Conservation (phyloP, 2,113 vertebrate genomes). For the Rhea pennata region DNA sequence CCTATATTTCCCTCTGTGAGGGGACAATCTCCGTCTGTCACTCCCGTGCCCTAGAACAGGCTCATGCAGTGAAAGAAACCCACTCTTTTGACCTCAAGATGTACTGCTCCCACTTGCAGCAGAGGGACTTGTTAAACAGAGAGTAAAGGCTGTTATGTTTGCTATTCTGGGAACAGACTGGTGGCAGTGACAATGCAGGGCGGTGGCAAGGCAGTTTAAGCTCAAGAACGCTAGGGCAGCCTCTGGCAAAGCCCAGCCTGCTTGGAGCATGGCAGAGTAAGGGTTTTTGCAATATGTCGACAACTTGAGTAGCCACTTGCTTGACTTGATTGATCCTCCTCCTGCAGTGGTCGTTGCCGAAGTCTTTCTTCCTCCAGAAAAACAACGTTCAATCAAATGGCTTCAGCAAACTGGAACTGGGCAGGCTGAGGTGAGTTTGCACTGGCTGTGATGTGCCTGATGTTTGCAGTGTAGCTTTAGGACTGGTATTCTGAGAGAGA, state of each 20-base stretch:
- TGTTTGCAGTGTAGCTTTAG: neutral
- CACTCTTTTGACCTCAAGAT: conserved; percentile 21
- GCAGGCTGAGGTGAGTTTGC: conserved; percentile 70
- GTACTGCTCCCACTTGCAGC: conserved; percentile 35
- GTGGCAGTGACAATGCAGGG: neutral
- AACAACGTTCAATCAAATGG: neutral
- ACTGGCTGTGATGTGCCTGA: rapidly evolving
- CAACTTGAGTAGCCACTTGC: neutral
- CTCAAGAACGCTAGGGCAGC: conserved; percentile 8
- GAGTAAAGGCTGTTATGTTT: conserved; percentile 51
- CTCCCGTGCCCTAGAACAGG: neutral
- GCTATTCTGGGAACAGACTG: conserved; percentile 64
- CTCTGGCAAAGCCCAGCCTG: neutral
- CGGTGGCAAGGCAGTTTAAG: conserved; percentile 9
- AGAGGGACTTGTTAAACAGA: conserved; percentile 48
- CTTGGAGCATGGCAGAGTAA: neutral
- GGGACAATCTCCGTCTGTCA: neutral
- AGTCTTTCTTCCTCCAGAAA: conserved; percentile 64
- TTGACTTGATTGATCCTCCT: neutral
- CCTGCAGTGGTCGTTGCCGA: conserved; percentile 75
- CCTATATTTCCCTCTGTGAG: neutral
- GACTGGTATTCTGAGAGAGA: neutral
- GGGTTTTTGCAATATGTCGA: neutral
- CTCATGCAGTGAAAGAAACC: conserved; percentile 16
- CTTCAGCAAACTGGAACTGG: conserved; percentile 61